These are phyloP conservation scores for Bombus vancouverensis DNA, from an alignment of 1,140 invertebrate genomes.

Conservation along the genomic window DNA sequence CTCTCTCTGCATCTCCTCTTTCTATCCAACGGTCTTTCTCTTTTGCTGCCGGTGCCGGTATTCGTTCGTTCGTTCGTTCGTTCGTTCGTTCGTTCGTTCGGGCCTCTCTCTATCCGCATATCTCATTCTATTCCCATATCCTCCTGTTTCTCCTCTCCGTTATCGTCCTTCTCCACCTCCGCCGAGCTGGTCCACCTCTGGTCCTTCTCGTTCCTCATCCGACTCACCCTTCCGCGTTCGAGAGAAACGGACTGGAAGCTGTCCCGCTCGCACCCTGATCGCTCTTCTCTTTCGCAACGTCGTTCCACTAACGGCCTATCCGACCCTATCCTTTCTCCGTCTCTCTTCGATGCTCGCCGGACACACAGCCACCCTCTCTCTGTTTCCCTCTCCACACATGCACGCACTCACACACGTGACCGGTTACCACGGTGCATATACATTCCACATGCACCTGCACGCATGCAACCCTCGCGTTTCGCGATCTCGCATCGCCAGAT, in stretches of 20 bases:
- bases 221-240: conserved; percentile 59
- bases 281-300: conserved; percentile 48
- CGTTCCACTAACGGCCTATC: conserved; percentile 62
- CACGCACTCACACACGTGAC: conserved; percentile 37
- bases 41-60: conserved; percentile 36
- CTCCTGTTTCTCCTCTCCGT: conserved; percentile 60
- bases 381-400: conserved; percentile 42
- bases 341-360: conserved; percentile 58
- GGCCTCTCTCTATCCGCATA: conserved; percentile 61
- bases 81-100: conserved; percentile 18
- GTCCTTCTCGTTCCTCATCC: conserved; percentile 65
- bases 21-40: conserved; percentile 66
- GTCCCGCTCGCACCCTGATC: conserved; percentile 60
- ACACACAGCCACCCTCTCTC: conserved; percentile 55
- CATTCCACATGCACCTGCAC: conserved; percentile 66
- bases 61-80: conserved; percentile 56
- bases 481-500: conserved; percentile 75
- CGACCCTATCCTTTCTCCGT: conserved; percentile 54
- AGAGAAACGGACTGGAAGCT: conserved; percentile 71
- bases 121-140: conserved; percentile 57
- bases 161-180: conserved; percentile 52
- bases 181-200: conserved; percentile 44
- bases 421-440: conserved; percentile 45
- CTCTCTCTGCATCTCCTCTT: conserved; percentile 55
- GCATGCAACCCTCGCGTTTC: conserved; percentile 65